Base-by-base conservation (phyloP, 2,113 vertebrate species). In the Pycnonotus jocosus region DNA sequence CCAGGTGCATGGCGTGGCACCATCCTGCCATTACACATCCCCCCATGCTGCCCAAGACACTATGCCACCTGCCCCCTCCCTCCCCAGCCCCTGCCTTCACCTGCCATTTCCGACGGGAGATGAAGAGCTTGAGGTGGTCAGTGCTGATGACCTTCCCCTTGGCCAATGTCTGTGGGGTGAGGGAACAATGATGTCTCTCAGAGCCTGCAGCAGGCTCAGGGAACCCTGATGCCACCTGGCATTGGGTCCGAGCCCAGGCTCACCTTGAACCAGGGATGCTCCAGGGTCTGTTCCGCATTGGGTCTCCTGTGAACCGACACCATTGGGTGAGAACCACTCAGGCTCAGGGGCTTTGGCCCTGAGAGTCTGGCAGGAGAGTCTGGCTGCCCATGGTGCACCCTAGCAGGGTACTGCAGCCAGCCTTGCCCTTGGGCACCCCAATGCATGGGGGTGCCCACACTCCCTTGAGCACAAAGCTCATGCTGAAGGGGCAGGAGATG, bases 231-330 rank as follows among this genome's bases (percentile, higher is more conserved):
- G 51, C 48, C 1, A 0, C 45, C 2, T 0, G 35, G 47, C 1
- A 0, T 30, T 77, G 42, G 12, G 11, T 74, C 51, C 1, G 1
- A 68, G 27, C 31, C 47, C 44, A 56, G 56, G 91, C 97, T 98
- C 96, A 99, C 99, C 98, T 99, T 99, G 97, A 99, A 99, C 99
- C 99, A 99, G 20, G 99, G 98, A 78, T 99, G 99, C 73, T 99
- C 98, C 60, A 99, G 98, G 76, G 99, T 99, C 92, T 99, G 99
- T 79, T 98, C 98, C 7, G 98, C 98, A 40, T 98, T 98, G 70
- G 99, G 99, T 94, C 99, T 98, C 98, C 99, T 99, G 92, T 28
- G 97, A 92, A 96, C 21, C 60, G 0, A 95, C 64, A 93, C 11
- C 27, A 1, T 3, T 1, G 1, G 4, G 56, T 97, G 38, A 96